Conservation (phyloP, 1,140 invertebrate species). For the Apis dorsata region DNA sequence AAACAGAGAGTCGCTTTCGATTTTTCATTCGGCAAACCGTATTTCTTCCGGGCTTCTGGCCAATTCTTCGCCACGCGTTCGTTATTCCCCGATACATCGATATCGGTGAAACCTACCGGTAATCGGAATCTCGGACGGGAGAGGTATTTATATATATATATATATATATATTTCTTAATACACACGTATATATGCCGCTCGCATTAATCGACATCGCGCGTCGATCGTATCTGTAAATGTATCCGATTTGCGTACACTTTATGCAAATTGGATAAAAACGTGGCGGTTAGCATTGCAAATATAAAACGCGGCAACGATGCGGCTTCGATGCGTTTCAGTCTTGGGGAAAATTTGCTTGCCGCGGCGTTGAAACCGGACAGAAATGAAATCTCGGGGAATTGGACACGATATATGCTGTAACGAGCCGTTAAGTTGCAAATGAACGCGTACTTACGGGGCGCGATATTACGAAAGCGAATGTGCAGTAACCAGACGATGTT, state of each 20-base stretch:
- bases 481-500: slow-evolving; percentile 40
- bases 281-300: slow-evolving; percentile 1
- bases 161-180: slow-evolving; percentile 2
- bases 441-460: slow-evolving; percentile 15
- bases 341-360: slow-evolving; percentile 17
- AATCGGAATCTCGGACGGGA: too few relatives aligned
- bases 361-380: slow-evolving; percentile 15
- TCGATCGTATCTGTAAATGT: not conserved
- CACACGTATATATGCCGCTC: too few relatives aligned
- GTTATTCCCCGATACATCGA: too few relatives aligned
- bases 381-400: slow-evolving; percentile 37
- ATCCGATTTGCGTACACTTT: slow-evolving; percentile 4
- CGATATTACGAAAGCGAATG: slow-evolving; percentile 49
- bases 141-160: too few relatives aligned
- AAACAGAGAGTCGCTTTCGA: too few relatives aligned
- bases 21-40: too few relatives aligned
- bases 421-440: slow-evolving; percentile 23
- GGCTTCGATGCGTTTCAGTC: not conserved
- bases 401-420: slow-evolving; percentile 29
- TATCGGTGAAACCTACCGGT: too few relatives aligned
- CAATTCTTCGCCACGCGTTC: too few relatives aligned
- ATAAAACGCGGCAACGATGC: not conserved
- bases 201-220: slow-evolving; percentile 2
- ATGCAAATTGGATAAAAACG: not conserved
- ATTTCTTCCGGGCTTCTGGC: too few relatives aligned